A percentile compares a stretch with the other conserved stretches of the same genome.
These are phyloP conservation scores for Drosophila paulistorum DNA, from an alignment of 1,140 invertebrate genomes.

Conservation along the genomic window DNA sequence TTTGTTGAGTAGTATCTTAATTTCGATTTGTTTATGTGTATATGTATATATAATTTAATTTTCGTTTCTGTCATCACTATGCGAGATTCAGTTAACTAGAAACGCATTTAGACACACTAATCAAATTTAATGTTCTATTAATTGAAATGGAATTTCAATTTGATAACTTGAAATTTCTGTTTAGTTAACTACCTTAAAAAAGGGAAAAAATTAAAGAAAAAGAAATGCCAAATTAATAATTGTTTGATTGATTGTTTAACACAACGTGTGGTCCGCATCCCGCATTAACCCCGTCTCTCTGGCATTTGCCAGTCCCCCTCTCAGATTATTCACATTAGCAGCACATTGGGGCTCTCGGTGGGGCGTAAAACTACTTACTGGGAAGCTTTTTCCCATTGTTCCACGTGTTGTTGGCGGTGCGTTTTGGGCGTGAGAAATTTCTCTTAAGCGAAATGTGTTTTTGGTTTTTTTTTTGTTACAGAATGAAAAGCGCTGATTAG, in stretches of 20 bases:
- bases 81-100: constrained; percentile 54
- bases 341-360: constrained; percentile 31
- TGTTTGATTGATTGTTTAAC: constrained; percentile 68
- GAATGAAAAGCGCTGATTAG: constrained; percentile 46
- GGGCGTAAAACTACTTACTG: constrained; percentile 52
- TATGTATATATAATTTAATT: neutral
- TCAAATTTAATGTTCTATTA: constrained; percentile 70
- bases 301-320: neutral
- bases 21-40: neutral
- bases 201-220: neutral
- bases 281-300: neutral
- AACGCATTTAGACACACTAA: constrained; percentile 44
- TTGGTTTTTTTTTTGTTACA: constrained; percentile 15
- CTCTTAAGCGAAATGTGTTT: neutral
- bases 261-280: constrained; percentile 60
- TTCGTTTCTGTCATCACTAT: constrained; percentile 36
- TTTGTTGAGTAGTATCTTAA: neutral
- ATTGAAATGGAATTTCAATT: constrained; percentile 57
- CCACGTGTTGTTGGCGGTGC: constrained; percentile 15
- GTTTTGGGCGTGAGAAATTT: constrained; percentile 36
- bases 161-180: constrained; percentile 35
- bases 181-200: constrained; percentile 45
- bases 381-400: constrained; percentile 37
- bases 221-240: constrained; percentile 61
- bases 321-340: constrained; percentile 29